A percentile compares a stretch with the other conserved stretches of the same genome.
phyloP scores from a whole-genome alignment of 2,888 invertebrate species.

The Bibio marci region DNA sequence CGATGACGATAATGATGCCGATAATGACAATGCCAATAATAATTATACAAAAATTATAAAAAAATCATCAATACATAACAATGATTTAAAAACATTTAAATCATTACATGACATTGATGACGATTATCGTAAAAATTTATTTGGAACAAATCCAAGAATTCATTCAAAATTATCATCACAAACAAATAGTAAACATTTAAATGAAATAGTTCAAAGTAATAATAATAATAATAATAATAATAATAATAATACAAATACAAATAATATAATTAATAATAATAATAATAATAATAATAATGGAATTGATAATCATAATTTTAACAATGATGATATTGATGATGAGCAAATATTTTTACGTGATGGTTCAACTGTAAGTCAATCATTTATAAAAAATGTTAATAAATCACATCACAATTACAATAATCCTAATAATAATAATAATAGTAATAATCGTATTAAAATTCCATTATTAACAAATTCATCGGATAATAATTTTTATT shows the following conservation, averaged over 20 bases:
- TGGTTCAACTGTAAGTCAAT: constrained; percentile 27
- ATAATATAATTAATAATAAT: constrained; percentile 4
- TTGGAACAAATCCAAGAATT: constrained; percentile 16
- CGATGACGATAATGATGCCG: constrained; percentile 4
- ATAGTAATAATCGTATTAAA: no score
- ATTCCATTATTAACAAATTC: no score
- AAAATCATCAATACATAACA: constrained; percentile 10
- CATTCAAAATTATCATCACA: constrained; percentile 1
- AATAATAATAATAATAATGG: constrained; percentile 3
- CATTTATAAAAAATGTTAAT: constrained; percentile 23
- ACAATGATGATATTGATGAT: constrained; percentile 10
- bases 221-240: background rate
- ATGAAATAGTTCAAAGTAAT: background rate
- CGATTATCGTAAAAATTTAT: constrained; percentile 25
- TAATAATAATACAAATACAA: background rate
- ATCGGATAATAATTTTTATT: no score
- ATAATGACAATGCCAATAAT: constrained; percentile 4
- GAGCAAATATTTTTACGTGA: constrained; percentile 23
- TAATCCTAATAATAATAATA: no score
- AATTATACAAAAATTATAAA: background rate
- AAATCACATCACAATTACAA: background rate
- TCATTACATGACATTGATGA: constrained; percentile 18
- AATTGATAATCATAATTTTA: constrained; percentile 9
- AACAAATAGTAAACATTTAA: constrained; percentile 5
- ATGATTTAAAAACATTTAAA: no score